Base-by-base conservation (phyloP, 2,888 invertebrate species). In the Dicycla oo region DNA sequence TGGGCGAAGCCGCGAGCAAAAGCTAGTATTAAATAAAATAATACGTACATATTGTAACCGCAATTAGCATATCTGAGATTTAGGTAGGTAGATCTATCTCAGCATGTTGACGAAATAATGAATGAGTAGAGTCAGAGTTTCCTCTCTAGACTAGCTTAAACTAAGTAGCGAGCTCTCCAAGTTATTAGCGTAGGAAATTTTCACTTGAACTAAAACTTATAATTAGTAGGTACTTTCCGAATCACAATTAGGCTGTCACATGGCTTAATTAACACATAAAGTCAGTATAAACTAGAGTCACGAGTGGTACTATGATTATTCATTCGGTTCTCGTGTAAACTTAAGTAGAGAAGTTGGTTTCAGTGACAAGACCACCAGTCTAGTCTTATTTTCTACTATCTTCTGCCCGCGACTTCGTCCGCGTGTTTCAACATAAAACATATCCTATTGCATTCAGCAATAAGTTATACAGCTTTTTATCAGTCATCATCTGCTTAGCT, bases 171-270 rank as follows among this genome's bases (percentile, higher is more conserved):
- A 45, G 47, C 54, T 45, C 23, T n/a, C n/a, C 23, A 66, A 30
- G 47, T 34, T 30, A 40, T 56, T 76, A 23, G 45, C 23, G 23
- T 54, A 34, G 47, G 23, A 77, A 20, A 56, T 40, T 43, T 54
- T n/a, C 13, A 69, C 30, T 73, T 34, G 13, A 69, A 49, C 54
- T 34, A 47, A 73, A 73, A 69, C 78, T 73, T 73, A 40, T 34
- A 73, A 77, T 69, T 77, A 56, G 47, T 47, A 34, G 6, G 20
- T 77, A 56, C 69, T 56, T 77, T 40, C n/a, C 6, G 78, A 77
- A 69, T 69, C 30, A 73, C 78, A 73, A 77, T 73, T 77, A 73
- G 34, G 13, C 10, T 77, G 40, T 73, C 54, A n/a, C 69, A 3
- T 8, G 15, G 15, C 18, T 34, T 77, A 56, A 77, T 77, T 56